phyloP scores from a whole-genome alignment of 1,140 invertebrate genomes.

The Diploscapter pachys region DNA sequence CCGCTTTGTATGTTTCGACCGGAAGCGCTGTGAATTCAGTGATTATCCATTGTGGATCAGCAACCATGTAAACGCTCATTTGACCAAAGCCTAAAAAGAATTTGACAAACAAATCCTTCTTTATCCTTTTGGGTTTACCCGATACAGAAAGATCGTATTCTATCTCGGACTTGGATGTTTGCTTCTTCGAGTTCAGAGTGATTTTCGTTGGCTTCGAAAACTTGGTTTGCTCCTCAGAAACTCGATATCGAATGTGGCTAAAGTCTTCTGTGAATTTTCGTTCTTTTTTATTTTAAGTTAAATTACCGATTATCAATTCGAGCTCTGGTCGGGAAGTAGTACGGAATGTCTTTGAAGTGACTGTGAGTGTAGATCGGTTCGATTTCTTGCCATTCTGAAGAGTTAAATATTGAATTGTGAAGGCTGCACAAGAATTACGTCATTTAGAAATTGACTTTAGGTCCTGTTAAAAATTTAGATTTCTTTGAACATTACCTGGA shows the following conservation, averaged over 20 bases:
- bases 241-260: constrained; percentile 32
- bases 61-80: constrained; percentile 31
- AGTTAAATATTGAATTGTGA: constrained; percentile 1
- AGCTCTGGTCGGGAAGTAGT: constrained; percentile 32
- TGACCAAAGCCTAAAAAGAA: constrained; percentile 33
- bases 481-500: neutral
- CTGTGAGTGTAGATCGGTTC: constrained; percentile 11
- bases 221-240: constrained; percentile 20
- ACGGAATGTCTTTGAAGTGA: constrained; percentile 35
- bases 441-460: constrained; percentile 3
- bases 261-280: neutral
- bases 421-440: neutral
- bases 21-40: constrained; percentile 19
- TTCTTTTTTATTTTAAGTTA: neutral
- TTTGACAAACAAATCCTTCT: constrained; percentile 7
- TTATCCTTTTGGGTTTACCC: constrained; percentile 19
- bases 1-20: neutral
- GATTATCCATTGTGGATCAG: constrained; percentile 22
- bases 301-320: constrained; percentile 12
- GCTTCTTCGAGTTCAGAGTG: constrained; percentile 13
- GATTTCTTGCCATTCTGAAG: constrained; percentile 9
- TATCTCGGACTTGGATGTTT: constrained; percentile 13
- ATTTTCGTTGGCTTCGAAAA: constrained; percentile 19
- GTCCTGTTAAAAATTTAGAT: neutral
- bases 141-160: constrained; percentile 26